Evolutionary conservation across 2,888 invertebrate species (phyloP).

Genomic region (Neuroscelio doddi): DNA sequence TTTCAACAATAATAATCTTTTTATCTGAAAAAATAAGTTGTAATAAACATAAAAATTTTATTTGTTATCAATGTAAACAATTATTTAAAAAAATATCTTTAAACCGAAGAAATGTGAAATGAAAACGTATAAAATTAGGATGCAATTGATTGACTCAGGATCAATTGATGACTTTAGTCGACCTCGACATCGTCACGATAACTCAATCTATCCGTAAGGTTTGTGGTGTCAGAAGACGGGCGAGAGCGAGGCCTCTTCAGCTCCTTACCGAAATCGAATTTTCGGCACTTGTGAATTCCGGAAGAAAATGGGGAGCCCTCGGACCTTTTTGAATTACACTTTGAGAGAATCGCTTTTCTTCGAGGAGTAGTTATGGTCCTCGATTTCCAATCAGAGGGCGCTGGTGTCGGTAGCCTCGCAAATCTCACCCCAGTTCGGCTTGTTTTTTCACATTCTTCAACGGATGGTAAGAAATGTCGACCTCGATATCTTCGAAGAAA

Average conservation of each 20-base stretch:
- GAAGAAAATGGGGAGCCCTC: conserved; percentile 23
- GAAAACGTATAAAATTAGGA: conserved; percentile 1
- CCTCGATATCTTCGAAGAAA: conserved; percentile 58
- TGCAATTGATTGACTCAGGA: too few species aligned
- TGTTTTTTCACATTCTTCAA: conserved; percentile 54
- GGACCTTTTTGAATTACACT: conserved; percentile 17
- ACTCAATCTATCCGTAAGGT: conserved; percentile 45
- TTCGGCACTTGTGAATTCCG: conserved; percentile 12
- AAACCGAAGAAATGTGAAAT: too few species aligned
- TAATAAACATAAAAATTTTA: too few species aligned
- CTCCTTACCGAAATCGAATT: conserved; percentile 38
- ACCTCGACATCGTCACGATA: conserved; percentile 39
- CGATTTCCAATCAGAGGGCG: conserved; percentile 39
- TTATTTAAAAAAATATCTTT: conserved; percentile 5
- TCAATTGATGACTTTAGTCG: conserved; percentile 33
- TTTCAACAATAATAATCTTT: too few species aligned
- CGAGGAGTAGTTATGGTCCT: conserved; percentile 16
- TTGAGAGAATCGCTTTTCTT: conserved; percentile 7
- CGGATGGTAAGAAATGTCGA: conserved; percentile 60
- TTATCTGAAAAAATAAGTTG: too few species aligned
- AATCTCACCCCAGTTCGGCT: conserved; percentile 61
- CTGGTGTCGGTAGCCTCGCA: conserved; percentile 56
- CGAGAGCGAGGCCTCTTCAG: conserved; percentile 46
- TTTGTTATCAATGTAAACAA: conserved; percentile 1
- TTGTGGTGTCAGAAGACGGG: conserved; percentile 45